These are phyloP conservation scores for Acanthurus lineatus DNA, from an alignment of 2,797 vertebrate species.

Conservation along the genomic window DNA sequence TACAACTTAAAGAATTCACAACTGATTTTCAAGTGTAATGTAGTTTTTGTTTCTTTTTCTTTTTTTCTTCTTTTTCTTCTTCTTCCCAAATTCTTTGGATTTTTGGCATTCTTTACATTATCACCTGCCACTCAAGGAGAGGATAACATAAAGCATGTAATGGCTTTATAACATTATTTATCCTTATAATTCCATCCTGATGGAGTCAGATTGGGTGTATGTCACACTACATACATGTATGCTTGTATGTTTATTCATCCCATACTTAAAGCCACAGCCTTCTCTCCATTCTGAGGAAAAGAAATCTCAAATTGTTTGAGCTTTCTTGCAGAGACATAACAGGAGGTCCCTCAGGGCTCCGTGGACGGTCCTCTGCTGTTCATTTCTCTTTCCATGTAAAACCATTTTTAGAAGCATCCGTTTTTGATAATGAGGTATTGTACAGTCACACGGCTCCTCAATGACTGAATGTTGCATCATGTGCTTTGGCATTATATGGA, in stretches of 20 bases:
- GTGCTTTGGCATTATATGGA: constrained; percentile 1
- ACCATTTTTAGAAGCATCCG: background rate
- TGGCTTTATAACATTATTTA: background rate
- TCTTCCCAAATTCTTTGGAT: constrained; percentile 1
- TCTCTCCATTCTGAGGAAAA: background rate
- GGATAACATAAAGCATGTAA: background rate
- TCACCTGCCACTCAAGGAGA: background rate
- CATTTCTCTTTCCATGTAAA: background rate
- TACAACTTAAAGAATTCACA: background rate
- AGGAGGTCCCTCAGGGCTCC: constrained; percentile 32
- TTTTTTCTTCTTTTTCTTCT: background rate
- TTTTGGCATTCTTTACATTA: constrained; percentile 11
- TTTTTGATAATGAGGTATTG: constrained; percentile 1
- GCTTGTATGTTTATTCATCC: background rate
- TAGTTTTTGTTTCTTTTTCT: background rate
- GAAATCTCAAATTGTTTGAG: background rate
- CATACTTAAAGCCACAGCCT: background rate
- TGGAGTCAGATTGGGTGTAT: background rate
- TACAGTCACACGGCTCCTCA: background rate
- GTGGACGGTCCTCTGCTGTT: background rate
- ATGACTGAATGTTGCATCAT: background rate
- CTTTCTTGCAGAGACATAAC: background rate
- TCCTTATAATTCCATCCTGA: background rate
- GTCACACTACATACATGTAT: no score
- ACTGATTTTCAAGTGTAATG: background rate